phyloP scores from a whole-genome alignment of 2,113 vertebrate genomes.

The Nestor notabilis region DNA sequence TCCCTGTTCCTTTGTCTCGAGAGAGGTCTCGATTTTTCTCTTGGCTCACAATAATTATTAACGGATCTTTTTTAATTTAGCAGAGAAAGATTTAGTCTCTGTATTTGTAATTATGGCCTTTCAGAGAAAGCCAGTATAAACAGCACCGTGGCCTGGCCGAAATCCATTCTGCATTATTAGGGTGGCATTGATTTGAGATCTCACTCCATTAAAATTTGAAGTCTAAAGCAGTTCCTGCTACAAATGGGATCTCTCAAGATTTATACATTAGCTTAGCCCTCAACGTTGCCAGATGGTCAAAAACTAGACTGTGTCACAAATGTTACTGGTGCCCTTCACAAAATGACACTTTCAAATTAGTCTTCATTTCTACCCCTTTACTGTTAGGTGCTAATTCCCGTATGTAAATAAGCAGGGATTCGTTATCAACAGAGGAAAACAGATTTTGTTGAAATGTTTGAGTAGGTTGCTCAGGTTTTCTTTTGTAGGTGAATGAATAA shows the following conservation, averaged over 20 bases:
- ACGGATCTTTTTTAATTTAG: conserved; percentile 35
- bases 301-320: conserved; percentile 39
- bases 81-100: conserved; percentile 1
- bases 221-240: conserved; percentile 39
- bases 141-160: conserved; percentile 2
- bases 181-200: conserved; percentile 50
- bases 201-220: conserved; percentile 54
- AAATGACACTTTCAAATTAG: conserved; percentile 43
- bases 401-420: not conserved
- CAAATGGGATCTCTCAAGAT: conserved; percentile 50
- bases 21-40: conserved; percentile 25
- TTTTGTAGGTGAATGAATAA: not conserved
- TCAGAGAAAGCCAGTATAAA: conserved; percentile 36
- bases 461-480: not conserved
- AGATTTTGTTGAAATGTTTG: not conserved
- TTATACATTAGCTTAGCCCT: conserved; percentile 50
- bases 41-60: conserved; percentile 31
- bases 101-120: conserved; percentile 3
- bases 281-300: conserved; percentile 61
- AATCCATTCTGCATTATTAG: conserved; percentile 34
- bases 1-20: not conserved
- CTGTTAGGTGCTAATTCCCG: not conserved
- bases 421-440: not conserved
- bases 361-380: not conserved
- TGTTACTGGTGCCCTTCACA: conserved; percentile 8